Base-by-base conservation (phyloP, 1,140 invertebrate species). In the Ptiloglossa arizonensis region DNA sequence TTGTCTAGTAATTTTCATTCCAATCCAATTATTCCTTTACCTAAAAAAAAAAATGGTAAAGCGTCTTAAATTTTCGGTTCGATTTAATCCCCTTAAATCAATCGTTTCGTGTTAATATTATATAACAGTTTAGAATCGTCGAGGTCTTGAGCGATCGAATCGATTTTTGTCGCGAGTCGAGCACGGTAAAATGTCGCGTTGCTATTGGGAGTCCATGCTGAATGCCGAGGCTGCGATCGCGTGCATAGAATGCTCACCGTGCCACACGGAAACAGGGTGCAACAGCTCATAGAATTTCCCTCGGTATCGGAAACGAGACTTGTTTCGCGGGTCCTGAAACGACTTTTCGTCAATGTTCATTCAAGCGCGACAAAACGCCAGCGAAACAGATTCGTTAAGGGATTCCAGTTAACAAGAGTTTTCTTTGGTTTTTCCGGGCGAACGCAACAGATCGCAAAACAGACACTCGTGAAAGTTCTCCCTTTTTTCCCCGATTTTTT, bases 261-360 rank as follows among this genome's bases (percentile, higher is more conserved):
- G 13, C 11, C n/a, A 3, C 17, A 9, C 2, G 19, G 29, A 35
- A 60, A 60, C 29, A n/a, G n/a, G 29, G 5, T 22, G 57, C 29
- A 60, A 60, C 57, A 35, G 57, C 32, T 60, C 32, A 32, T 35
- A 60, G 19, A 60, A 60, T 60, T 60, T 60, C 57, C n/a, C n/a
- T 13, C 32, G 32, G 29, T n/a, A 60, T 35, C 6, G 57, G 32
- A 60, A 60, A 32, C 29, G n/a, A 29, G 57, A 35, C 57, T 60
- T 35, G 57, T 35, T 60, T 35, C 57, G 6, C 57, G 29, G 32
- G 6, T 19, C 11, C 11, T 9, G 57, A 22, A 15, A 35, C 11
- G 29, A 29, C 24, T 60, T 60, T 24, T 19, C 11, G 24, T 60
- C 15, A 29, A 60, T 60, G 29, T 19, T 60, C 32, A 32, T 22